Percentiles rank a stretch among this genome's conserved stretches.
Conservation (phyloP, 2,113 vertebrate genomes). For the Macaca mulatta region DNA sequence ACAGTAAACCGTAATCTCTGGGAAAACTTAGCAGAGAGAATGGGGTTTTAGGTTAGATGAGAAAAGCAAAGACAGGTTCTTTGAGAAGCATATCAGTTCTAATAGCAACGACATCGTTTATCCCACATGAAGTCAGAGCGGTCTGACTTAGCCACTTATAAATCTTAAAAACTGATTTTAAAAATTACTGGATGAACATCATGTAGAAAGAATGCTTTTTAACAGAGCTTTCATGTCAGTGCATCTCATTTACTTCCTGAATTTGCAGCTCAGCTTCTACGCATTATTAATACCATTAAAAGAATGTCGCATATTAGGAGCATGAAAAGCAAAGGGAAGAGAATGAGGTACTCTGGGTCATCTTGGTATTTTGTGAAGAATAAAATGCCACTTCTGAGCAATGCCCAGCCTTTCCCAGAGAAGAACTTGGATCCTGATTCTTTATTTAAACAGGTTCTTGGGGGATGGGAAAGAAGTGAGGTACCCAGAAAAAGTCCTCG, state of each 20-base stretch:
- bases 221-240: constrained; percentile 4
- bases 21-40: background rate
- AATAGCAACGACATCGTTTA: background rate
- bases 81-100: background rate
- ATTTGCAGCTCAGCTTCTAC: background rate
- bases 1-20: background rate
- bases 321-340: background rate
- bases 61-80: background rate
- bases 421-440: background rate
- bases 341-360: background rate
- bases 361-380: background rate
- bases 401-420: background rate
- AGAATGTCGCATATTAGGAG: background rate
- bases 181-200: constrained; percentile 6
- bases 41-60: background rate
- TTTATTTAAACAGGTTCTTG: background rate
- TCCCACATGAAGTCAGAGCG: constrained; percentile 14
- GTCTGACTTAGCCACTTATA: constrained; percentile 31
- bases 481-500: background rate
- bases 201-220: constrained; percentile 27
- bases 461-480: background rate
- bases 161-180: constrained; percentile 42
- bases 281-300: constrained; percentile 4
- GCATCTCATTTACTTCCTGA: background rate
- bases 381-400: background rate